Conservation (phyloP, 2,888 invertebrate genomes). For the Eupithecia centaureata region DNA sequence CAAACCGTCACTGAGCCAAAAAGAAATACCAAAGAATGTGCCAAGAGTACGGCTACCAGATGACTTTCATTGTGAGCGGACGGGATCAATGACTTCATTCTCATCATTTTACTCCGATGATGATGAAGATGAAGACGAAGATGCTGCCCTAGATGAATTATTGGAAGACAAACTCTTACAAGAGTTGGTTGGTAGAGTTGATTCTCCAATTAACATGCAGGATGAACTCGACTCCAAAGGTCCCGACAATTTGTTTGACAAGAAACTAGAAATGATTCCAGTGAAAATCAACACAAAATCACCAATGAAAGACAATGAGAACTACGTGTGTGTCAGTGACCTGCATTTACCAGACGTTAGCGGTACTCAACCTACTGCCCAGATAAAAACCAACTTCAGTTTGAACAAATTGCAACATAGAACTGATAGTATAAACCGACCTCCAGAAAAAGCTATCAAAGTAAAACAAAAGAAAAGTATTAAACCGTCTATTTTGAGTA, state of each 20-base stretch:
- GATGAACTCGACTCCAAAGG: constrained; percentile 74
- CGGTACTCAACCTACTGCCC: constrained; percentile 69
- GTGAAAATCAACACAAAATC: constrained; percentile 68
- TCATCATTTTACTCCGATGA: constrained; percentile 74
- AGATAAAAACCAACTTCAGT: constrained; percentile 76
- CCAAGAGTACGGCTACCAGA: constrained; percentile 81
- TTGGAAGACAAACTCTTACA: constrained; percentile 75
- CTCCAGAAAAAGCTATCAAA: constrained; percentile 74
- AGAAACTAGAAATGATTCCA: constrained; percentile 75
- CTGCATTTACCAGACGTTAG: constrained; percentile 69
- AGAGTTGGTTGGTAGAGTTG: constrained; percentile 76
- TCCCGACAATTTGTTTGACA: constrained; percentile 70
- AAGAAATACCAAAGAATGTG: constrained; percentile 66
- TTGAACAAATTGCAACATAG: constrained; percentile 73
- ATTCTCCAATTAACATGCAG: constrained; percentile 69
- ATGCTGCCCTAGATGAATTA: constrained; percentile 64
- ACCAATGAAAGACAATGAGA: constrained; percentile 62
- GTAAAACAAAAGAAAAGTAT: constrained; percentile 66
- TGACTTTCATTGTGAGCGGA: constrained; percentile 70
- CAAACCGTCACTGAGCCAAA: constrained; percentile 79
- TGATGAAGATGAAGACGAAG: constrained; percentile 61
- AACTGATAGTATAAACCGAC: constrained; percentile 75
- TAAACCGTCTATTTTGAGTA: constrained; percentile 65
- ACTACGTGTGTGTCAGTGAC: constrained; percentile 73
- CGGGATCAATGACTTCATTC: constrained; percentile 68